Percentiles rank a stretch among this genome's conserved stretches.
These are phyloP conservation scores for Saguinus imperator DNA, from an alignment of 2,113 vertebrate species.

Conservation along the genomic window DNA sequence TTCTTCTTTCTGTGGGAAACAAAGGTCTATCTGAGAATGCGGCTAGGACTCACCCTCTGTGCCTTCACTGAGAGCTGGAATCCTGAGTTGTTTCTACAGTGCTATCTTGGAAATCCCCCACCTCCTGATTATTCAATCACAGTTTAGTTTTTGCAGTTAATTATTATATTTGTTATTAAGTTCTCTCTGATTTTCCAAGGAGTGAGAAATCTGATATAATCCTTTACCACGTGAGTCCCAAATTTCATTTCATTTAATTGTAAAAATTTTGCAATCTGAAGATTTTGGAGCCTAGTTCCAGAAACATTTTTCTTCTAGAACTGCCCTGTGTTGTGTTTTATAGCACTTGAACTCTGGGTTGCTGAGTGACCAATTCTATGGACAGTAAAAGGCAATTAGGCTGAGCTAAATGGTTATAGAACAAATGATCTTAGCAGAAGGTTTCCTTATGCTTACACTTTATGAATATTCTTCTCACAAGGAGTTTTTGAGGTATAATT, in stretches of 20 bases:
- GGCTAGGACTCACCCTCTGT: no score
- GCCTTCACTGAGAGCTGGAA: no score
- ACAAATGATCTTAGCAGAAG: not conserved
- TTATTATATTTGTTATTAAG: constrained; percentile 65
- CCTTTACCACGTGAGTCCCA: not conserved
- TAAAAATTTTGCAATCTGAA: constrained; percentile 16
- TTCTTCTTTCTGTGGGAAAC: no score
- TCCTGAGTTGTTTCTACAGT: no score
- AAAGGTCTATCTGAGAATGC: no score
- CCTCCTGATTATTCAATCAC: constrained; percentile 70
- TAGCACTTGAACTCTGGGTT: no score
- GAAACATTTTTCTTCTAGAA: not conserved
- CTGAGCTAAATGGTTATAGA: fast-evolving
- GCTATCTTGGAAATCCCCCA: constrained; percentile 27
- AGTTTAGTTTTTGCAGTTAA: constrained; percentile 49
- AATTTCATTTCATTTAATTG: constrained; percentile 53
- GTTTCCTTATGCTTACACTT: not conserved
- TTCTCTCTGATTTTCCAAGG: constrained; percentile 62
- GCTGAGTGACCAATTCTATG: fast-evolving
- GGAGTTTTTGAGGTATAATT: not conserved
- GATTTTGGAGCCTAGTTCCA: not conserved
- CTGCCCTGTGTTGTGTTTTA: fast-evolving
- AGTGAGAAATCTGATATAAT: constrained; percentile 61
- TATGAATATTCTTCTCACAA: not conserved
- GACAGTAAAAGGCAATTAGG: fast-evolving